Evolutionary conservation across 2,797 vertebrate genomes (phyloP), one percentile per base, ranked within the genome.

Genomic region (Danio choprae): DNA sequence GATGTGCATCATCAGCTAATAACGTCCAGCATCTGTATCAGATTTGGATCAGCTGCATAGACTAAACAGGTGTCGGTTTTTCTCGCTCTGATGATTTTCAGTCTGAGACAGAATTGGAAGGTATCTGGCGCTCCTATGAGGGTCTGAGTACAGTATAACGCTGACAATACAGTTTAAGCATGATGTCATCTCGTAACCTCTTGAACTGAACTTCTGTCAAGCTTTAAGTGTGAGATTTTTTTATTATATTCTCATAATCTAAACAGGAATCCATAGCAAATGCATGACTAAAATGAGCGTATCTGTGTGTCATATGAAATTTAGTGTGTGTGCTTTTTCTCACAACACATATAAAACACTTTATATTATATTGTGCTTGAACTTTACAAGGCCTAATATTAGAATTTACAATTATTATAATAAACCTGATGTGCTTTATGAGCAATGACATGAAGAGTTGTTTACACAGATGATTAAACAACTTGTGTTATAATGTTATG

Each of bases 1-100:
- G 51, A 81, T 83, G 84, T 81, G 20, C 78, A 73, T 43, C 36
- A 79, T 80, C 80, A 81, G 76, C 69, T 69, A 74, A 74, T 58
- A 69, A 64, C 73, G 69, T 76, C 56, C 40, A 46, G 29, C 51
- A 74, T 79, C 74, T 80, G 70, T 51, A 46, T 64, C 44, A 60
- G 73, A 75, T 75, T 79, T 60, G 13, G 36, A 20, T 78, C 53
- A 63, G 50, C 62, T 15, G 16, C 4, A 8, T 53, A 69, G 65
- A 76, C 58, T 71, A 59, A 41, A 64, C 36, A 78, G 56, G 44
- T 22, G 67, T 38, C 51, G 15, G 50, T 18, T 53, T 68, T 43
- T 71, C 46, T 41, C 18, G 72, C 72, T 62, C 40, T 38, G 16
- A 18, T 62, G 22, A 38, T 60, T 46, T 50, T 8, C 29, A 43